Conservation (phyloP, 2,797 vertebrate species). For the Acomys russatus region DNA sequence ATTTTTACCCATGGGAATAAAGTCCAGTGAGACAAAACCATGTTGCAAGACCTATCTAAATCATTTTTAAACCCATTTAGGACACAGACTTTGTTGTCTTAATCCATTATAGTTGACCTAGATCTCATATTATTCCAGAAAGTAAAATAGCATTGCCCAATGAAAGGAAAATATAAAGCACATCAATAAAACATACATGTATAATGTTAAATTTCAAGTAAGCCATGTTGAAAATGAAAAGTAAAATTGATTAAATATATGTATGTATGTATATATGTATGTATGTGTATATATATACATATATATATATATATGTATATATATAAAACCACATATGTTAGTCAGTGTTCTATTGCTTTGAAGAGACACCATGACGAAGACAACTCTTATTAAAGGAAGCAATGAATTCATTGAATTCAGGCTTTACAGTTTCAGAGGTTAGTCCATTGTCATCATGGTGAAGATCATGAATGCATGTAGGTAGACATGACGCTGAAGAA, state of each 20-base stretch:
- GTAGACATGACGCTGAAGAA: neutral
- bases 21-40: neutral
- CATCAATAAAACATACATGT: neutral
- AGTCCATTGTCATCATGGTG: neutral
- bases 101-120: neutral
- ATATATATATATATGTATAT: too few relatives aligned
- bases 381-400: neutral
- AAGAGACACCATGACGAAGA: neutral
- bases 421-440: neutral
- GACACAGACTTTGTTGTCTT: neutral
- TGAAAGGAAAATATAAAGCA: neutral
- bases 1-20: neutral
- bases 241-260: neutral
- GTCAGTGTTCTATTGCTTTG: neutral
- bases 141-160: neutral
- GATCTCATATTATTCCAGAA: neutral
- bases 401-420: neutral
- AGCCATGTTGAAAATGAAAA: neutral
- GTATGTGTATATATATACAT: neutral
- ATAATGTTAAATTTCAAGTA: neutral
- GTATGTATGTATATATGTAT: too few relatives aligned
- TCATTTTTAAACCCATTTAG: neutral
- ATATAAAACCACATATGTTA: too few relatives aligned
- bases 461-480: too few relatives aligned
- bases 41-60: neutral